These are phyloP conservation scores for Odontothrips loti DNA, from an alignment of 2,888 invertebrate species.

Conservation along the genomic window DNA sequence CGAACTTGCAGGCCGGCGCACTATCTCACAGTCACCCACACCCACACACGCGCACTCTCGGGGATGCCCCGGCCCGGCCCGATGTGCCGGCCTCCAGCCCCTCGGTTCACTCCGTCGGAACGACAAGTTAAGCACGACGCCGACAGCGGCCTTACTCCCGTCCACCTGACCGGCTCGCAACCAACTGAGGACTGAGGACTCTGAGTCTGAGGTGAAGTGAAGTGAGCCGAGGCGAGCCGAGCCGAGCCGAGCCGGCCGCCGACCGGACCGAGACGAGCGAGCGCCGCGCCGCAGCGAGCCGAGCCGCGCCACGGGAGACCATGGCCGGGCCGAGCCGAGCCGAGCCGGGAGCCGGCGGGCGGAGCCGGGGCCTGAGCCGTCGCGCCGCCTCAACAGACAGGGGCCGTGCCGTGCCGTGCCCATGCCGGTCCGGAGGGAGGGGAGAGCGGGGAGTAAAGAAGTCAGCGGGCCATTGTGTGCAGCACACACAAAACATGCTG, in stretches of 20 bases:
- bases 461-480: too few species aligned
- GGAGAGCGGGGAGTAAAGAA: too few species aligned
- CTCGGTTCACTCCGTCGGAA: too few species aligned
- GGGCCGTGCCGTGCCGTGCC: too few species aligned
- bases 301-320: not conserved
- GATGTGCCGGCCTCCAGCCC: too few species aligned
- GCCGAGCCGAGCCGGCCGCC: not conserved
- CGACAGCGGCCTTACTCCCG: not conserved
- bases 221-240: not conserved
- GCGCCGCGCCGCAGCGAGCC: not conserved
- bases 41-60: not conserved
- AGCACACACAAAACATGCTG: too few species aligned
- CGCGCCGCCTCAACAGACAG: not conserved
- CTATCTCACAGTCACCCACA: not conserved
- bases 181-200: not conserved
- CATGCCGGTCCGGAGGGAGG: too few species aligned
- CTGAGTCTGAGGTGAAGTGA: too few species aligned
- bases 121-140: not conserved
- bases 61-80: not conserved
- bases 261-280: too few species aligned
- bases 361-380: not conserved
- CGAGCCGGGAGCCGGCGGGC: not conserved
- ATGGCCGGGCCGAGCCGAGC: not conserved
- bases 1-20: too few species aligned
- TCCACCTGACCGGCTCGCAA: constrained; percentile 4